Evolutionary conservation across 2,888 invertebrate genomes (phyloP).

Genomic region (Polymixis lichenea): DNA sequence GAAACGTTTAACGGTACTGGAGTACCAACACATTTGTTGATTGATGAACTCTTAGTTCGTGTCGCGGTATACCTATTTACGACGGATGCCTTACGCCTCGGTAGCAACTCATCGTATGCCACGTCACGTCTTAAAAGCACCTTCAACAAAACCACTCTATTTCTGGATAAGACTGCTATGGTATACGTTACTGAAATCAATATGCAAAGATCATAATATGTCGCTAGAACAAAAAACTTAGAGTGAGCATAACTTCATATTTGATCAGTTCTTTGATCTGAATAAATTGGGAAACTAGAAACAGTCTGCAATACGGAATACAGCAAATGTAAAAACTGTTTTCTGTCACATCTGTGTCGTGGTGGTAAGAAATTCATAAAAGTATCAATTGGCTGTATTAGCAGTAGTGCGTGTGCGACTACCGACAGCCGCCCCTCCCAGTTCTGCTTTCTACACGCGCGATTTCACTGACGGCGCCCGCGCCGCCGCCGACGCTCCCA

Average conservation of each 20-base stretch:
- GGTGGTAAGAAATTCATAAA: constrained; percentile 55
- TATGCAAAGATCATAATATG: constrained; percentile 33
- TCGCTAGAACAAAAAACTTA: constrained; percentile 23
- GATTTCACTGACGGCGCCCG: constrained; percentile 86
- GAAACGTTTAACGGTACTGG: constrained; percentile 71
- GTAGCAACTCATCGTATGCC: constrained; percentile 53
- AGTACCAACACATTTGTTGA: constrained; percentile 67
- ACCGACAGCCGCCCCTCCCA: constrained; percentile 80
- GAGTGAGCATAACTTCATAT: constrained; percentile 27
- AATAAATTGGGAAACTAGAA: constrained; percentile 49
- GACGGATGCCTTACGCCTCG: constrained; percentile 49
- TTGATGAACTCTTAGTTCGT: constrained; percentile 69
- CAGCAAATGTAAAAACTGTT: constrained; percentile 23
- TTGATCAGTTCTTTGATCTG: constrained; percentile 41
- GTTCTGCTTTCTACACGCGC: constrained; percentile 90
- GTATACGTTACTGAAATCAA: constrained; percentile 29
- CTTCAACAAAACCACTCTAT: constrained; percentile 42
- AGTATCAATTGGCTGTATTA: constrained; percentile 71
- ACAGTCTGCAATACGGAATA: constrained; percentile 7
- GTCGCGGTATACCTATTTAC: constrained; percentile 60
- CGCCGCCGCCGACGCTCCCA: constrained; percentile 59
- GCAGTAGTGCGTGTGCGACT: constrained; percentile 78
- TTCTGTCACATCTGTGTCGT: constrained; percentile 29
- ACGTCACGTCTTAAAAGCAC: constrained; percentile 57
- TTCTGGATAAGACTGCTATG: constrained; percentile 37